These are phyloP conservation scores for Malurus cyaneus DNA, from an alignment of 2,113 vertebrate species.

Conservation along the genomic window DNA sequence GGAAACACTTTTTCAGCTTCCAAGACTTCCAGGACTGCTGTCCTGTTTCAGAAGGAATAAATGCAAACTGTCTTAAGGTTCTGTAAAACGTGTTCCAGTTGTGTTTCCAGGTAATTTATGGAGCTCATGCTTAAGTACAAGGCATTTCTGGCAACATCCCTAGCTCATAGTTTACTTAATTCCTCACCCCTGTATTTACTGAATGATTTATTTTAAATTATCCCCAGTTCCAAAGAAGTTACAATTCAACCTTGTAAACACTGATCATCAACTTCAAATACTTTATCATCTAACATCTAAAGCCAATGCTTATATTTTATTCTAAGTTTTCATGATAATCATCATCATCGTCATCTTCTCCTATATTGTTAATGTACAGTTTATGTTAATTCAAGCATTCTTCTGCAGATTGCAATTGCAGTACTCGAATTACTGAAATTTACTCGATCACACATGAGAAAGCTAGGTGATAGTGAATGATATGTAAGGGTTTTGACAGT, in stretches of 20 bases:
- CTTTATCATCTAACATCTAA: not conserved
- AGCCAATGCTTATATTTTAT: not conserved
- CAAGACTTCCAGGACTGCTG: not conserved
- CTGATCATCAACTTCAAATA: not conserved
- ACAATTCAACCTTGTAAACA: not conserved
- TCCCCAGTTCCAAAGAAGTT: not conserved
- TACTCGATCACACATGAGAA: not conserved
- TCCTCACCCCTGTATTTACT: not conserved
- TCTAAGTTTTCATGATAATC: not conserved
- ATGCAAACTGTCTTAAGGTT: not conserved
- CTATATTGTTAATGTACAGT: not conserved
- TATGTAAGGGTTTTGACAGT: not conserved
- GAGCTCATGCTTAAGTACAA: not conserved
- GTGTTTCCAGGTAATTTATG: slow-evolving; percentile 10
- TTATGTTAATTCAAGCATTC: not conserved
- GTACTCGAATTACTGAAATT: not conserved
- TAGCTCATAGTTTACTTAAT: not conserved
- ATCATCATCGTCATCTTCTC: not conserved
- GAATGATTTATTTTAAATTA: not conserved
- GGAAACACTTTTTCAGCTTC: not conserved
- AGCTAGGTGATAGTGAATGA: not conserved
- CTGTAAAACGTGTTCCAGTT: not conserved
- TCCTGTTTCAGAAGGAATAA: not conserved
- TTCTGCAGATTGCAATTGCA: not conserved
- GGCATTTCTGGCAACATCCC: not conserved